A percentile compares a stretch with the other conserved stretches of the same genome.
Evolutionary conservation across 1,140 invertebrate genomes (phyloP).

Genomic region (Thaumetopoea pityocampa): DNA sequence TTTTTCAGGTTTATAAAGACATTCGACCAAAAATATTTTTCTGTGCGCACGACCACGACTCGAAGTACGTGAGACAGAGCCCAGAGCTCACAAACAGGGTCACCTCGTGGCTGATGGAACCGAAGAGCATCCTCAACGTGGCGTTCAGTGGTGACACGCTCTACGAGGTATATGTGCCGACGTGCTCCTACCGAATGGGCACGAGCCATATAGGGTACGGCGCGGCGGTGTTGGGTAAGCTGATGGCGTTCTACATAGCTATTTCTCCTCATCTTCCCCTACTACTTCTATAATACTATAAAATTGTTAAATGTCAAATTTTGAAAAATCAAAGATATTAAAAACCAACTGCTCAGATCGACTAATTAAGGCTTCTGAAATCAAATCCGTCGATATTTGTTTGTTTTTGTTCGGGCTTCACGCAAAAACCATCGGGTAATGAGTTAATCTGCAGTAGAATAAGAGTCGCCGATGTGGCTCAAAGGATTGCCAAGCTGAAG

Average conservation of each 20-base stretch:
- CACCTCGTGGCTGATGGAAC: constrained; percentile 43
- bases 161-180: constrained; percentile 93
- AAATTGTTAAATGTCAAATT: no score
- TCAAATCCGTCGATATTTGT: no score
- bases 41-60: constrained; percentile 87
- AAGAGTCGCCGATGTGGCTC: no score
- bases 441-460: no score
- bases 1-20: constrained; percentile 78
- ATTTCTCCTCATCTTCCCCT: no score
- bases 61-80: constrained; percentile 53
- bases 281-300: no score
- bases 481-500: no score
- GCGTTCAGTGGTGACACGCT: constrained; percentile 70
- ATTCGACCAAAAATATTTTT: constrained; percentile 88
- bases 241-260: not conserved
- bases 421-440: no score
- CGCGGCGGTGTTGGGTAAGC: constrained; percentile 86
- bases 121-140: constrained; percentile 46
- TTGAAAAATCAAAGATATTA: no score
- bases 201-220: constrained; percentile 89
- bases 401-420: no score
- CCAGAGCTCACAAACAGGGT: constrained; percentile 39
- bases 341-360: no score
- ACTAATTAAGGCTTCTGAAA: no score
- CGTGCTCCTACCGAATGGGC: constrained; percentile 97